Base-by-base conservation (phyloP, 2,113 vertebrate species). In the Falcunculus frontatus region DNA sequence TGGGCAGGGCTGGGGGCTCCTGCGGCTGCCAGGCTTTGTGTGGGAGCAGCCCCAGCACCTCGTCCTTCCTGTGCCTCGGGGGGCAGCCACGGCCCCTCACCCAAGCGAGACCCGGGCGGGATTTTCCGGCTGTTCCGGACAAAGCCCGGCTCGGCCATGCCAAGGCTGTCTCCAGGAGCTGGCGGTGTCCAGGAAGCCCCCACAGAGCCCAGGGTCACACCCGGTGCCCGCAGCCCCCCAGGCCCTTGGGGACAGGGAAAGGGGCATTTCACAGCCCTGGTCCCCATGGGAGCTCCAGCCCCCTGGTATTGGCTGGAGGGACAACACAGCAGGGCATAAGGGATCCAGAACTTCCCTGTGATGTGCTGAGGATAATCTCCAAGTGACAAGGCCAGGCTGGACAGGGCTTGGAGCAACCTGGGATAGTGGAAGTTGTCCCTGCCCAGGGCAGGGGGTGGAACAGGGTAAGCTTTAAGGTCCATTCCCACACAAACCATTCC, bases 201-300 rank as follows among this genome's bases (percentile, higher is more conserved):
- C 2, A 1, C 83, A 11, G 75, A 49, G 50, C 62, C 27, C 1
- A 0, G 64, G 59, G 46, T 75, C 50, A 26, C 2, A 0, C 4
- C 3, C 3, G 2, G 9, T 14, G 22, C 37, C 44, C 3, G 0
- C 84, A 16, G 62, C 50, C 35, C 47, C 60, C 76, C 57, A 41
- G 41, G 11, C 13, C 69, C 82, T 8, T 6, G 1, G 23, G 7
- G 9, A 16, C 7, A 16, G 33, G 39, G 37, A 14, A 44, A 16
- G 59, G 50, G 68, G 14, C 59, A 10, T 27, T 23, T 14, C 44
- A 29, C 59, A 57, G 4, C 35, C 57, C 25, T 2, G 11, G 7
- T 23, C 15, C 19, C 47, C 53, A 2, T 1, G 29, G 49, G 47
- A 26, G 13, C 7, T 35, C 7, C 69, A 41, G 60, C 13, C 14